Conservation (phyloP, 1,140 invertebrate genomes). For the Drosophila takahashii region DNA sequence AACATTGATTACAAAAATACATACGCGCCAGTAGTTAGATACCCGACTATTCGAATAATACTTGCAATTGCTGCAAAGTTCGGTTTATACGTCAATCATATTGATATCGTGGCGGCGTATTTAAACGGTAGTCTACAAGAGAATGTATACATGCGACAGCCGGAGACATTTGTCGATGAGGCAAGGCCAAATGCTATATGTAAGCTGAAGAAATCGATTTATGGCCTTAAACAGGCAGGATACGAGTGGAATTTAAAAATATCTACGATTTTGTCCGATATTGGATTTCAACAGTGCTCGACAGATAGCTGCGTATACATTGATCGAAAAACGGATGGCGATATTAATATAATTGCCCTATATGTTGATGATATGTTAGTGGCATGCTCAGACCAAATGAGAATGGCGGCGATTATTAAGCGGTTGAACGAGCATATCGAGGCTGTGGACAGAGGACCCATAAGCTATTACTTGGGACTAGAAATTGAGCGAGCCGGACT, state of each 20-base stretch:
- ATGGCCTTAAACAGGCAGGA: constrained; percentile 1
- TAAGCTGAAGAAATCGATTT: background rate
- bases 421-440: background rate
- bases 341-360: constrained; percentile 7
- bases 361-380: background rate
- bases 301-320: background rate
- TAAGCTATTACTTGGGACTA: background rate
- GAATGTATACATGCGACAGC: background rate
- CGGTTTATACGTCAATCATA: background rate
- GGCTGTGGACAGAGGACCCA: background rate
- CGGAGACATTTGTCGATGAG: background rate
- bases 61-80: background rate
- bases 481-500: too few species aligned
- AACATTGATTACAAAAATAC: background rate
- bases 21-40: background rate
- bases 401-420: background rate
- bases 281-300: constrained; percentile 5
- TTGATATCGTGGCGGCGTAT: background rate
- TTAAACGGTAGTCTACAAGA: constrained; percentile 1
- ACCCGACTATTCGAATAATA: background rate
- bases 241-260: background rate
- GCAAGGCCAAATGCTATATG: constrained; percentile 1
- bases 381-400: background rate
- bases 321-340: background rate
- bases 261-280: background rate